A percentile compares a stretch with the other conserved stretches of the same genome.
phyloP scores from a whole-genome alignment of 2,888 invertebrate genomes.

The Lathronympha strigana region DNA sequence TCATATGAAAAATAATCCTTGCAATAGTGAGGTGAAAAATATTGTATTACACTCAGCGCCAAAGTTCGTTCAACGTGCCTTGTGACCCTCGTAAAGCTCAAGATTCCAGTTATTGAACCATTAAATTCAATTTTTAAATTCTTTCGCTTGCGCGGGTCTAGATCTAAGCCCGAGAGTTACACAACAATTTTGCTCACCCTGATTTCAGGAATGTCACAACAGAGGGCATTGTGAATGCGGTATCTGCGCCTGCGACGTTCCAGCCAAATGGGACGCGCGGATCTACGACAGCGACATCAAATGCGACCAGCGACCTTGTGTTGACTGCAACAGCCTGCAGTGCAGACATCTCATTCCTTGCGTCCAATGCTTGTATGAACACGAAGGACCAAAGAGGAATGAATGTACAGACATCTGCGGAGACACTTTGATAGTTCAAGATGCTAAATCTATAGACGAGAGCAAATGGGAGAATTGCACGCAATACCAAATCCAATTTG shows the following conservation, averaged over 20 bases:
- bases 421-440: slow-evolving; percentile 5
- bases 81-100: too few species aligned
- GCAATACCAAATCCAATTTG: slow-evolving; percentile 10
- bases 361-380: slow-evolving; percentile 17
- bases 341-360: slow-evolving; percentile 28
- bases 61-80: too few species aligned
- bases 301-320: slow-evolving; percentile 5
- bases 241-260: slow-evolving; percentile 11
- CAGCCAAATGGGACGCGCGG: slow-evolving; percentile 25
- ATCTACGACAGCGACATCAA: neutral
- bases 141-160: too few species aligned
- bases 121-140: too few species aligned
- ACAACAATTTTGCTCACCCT: too few species aligned
- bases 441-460: neutral
- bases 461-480: slow-evolving; percentile 12
- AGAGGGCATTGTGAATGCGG: slow-evolving; percentile 27
- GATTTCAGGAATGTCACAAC: slow-evolving; percentile 30
- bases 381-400: too few species aligned
- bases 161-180: too few species aligned
- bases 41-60: too few species aligned
- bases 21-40: too few species aligned
- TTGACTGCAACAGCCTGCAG: slow-evolving; percentile 19
- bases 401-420: slow-evolving; percentile 22
- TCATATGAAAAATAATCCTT: too few species aligned
- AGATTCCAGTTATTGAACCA: too few species aligned